Evolutionary conservation across 2,888 invertebrate genomes (phyloP), one percentile per base, ranked within the genome.

Genomic region (Heterodera filipjevi): DNA sequence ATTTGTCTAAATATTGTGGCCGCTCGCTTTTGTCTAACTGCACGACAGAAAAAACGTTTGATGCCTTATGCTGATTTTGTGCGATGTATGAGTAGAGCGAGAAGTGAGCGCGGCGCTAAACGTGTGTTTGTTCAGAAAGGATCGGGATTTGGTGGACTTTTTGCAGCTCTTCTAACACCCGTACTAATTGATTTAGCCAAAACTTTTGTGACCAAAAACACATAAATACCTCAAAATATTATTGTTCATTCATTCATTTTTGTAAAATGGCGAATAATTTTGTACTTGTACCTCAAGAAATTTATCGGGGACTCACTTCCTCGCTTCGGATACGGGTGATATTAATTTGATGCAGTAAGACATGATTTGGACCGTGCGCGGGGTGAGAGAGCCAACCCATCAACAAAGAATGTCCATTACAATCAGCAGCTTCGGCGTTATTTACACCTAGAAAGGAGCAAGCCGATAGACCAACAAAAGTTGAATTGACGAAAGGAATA

Each of bases 231-330:
- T 2, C 19, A 53, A 53, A 39, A 39, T 39, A n/a, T n/a, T 53
- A 6, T 53, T 6, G 22, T 22, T 19, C 0, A 22, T 53, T 53
- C 53, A 53, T 12, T 10, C 2, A 10, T 2, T 2, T 53, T 53
- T 53, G 53, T 53, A 53, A 35, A 30, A 72, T 44, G 72, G 72
- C 72, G n/a, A 77, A 77, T 35, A 77, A 77, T 77, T 77, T 77
- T 77, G 59, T 79, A 6, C 53, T 79, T n/a, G 71, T 79, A 22
- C 79, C 79, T 10, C 64, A 79, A 79, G 79, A 79, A 64, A 70
- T 79, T 22, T 79, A 79, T 44, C 35, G 19, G 2, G 77, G 77
- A 6, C 44, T 77, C 33, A 72, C 46, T 2, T 22, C 46, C n/a
- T n/a, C 1, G 53, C 22, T 2, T 22, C 33, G 32, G 46, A 72